Percentiles rank a stretch among this genome's conserved stretches.
Evolutionary conservation across 23 tunicate genomes (phyloP).

Genomic region (Halocynthia roretzi): DNA sequence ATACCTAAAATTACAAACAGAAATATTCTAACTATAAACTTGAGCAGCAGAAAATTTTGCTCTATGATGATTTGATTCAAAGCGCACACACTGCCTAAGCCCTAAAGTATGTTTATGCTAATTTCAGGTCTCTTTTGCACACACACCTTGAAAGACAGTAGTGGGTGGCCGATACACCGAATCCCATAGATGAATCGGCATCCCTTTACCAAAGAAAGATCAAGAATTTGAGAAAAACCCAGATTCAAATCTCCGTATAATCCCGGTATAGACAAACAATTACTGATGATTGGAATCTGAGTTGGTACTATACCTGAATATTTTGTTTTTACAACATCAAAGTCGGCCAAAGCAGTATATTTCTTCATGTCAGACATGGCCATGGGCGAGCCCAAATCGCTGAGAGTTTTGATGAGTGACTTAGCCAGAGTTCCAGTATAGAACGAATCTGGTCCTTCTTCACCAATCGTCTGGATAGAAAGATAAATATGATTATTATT

Average conservation of each 20-base stretch:
- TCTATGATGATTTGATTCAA: not conserved
- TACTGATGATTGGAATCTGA: too few species aligned
- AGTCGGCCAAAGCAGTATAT: constrained; percentile 11
- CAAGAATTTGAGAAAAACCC: too few species aligned
- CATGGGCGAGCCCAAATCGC: constrained; percentile 19
- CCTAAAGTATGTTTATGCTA: not conserved
- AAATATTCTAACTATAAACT: not conserved
- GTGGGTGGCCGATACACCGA: too few species aligned
- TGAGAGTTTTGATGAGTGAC: constrained; percentile 13
- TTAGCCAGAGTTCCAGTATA: constrained; percentile 37
- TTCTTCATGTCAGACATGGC: constrained; percentile 28
- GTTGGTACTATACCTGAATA: constrained; percentile 17
- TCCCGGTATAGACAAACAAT: too few species aligned
- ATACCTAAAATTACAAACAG: constrained; percentile 19
- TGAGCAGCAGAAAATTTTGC: not conserved
- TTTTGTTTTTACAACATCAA: constrained; percentile 12
- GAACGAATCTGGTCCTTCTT: constrained; percentile 28
- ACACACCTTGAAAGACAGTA: too few species aligned
- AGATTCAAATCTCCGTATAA: too few species aligned
- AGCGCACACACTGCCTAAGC: not conserved
- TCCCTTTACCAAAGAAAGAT: too few species aligned
- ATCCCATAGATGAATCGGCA: too few species aligned
- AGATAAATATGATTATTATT: not conserved
- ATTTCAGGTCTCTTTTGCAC: too few species aligned
- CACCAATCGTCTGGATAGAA: constrained; percentile 28